These are phyloP conservation scores for Synergus itoensis DNA, from an alignment of 2,888 invertebrate genomes.

Conservation along the genomic window DNA sequence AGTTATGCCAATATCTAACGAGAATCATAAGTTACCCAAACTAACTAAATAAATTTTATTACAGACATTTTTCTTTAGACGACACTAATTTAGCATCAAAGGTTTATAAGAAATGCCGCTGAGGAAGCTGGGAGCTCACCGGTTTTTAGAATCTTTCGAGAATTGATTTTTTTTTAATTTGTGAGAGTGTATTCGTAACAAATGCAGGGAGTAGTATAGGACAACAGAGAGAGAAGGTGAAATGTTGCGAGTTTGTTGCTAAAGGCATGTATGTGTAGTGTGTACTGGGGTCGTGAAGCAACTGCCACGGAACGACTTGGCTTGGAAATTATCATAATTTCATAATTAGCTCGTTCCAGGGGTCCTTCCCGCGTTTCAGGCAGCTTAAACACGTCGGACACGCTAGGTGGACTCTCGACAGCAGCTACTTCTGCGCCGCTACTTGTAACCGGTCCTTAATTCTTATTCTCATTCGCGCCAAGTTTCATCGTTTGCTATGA, in stretches of 20 bases:
- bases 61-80: conserved; percentile 3
- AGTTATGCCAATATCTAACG: not conserved
- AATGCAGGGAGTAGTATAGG: conserved; percentile 4
- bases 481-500: conserved; percentile 18
- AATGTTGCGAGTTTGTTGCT: conserved; percentile 31
- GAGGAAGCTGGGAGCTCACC: conserved; percentile 21
- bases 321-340: conserved; percentile 73
- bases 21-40: not conserved
- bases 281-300: conserved; percentile 42
- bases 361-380: conserved; percentile 67
- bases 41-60: conserved; percentile 2
- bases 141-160: conserved; percentile 8
- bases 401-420: conserved; percentile 58
- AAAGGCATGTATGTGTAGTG: conserved; percentile 31
- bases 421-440: conserved; percentile 33
- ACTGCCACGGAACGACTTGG: conserved; percentile 51
- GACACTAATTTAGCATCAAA: conserved; percentile 32
- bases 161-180: not conserved
- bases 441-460: conserved; percentile 31
- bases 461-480: conserved; percentile 20
- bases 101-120: conserved; percentile 22
- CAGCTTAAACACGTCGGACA: conserved; percentile 68
- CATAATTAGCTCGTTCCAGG: conserved; percentile 74
- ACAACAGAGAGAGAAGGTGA: conserved; percentile 43
- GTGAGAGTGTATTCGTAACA: conserved; percentile 16